Conservation (phyloP, 1,140 invertebrate genomes). For the Polyergus mexicanus region DNA sequence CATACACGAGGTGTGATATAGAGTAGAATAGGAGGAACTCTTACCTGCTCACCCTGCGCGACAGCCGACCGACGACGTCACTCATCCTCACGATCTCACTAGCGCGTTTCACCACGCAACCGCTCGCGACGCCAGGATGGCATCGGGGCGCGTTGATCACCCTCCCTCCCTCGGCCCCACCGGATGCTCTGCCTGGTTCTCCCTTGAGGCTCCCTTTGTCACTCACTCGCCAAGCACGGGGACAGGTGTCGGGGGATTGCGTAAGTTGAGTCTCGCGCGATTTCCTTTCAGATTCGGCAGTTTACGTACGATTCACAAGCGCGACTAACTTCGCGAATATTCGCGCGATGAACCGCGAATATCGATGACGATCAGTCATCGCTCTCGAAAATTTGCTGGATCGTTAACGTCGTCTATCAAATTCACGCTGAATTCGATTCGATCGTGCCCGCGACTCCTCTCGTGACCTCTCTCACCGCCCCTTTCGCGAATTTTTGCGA, state of each 20-base stretch:
- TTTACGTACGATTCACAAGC: not conserved
- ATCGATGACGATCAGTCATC: too few species aligned
- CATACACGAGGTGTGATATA: not conserved
- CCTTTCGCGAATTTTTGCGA: not conserved
- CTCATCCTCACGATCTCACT: slow-evolving; percentile 10
- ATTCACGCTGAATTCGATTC: too few species aligned
- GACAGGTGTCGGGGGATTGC: not conserved
- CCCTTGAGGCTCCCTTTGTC: not conserved
- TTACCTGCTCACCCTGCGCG: slow-evolving; percentile 29
- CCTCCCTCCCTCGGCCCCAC: not conserved
- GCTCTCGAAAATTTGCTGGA: too few species aligned
- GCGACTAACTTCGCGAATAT: not conserved
- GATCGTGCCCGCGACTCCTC: not conserved
- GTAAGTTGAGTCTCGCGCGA: not conserved
- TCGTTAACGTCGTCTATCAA: too few species aligned
- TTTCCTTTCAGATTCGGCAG: not conserved
- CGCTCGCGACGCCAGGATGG: slow-evolving; percentile 15
- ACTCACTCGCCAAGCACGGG: slow-evolving; percentile 7
- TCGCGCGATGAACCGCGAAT: not conserved
- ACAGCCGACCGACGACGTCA: not conserved
- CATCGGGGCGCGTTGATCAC: slow-evolving; percentile 29
- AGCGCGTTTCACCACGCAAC: slow-evolving; percentile 21
- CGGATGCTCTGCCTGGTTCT: not conserved
- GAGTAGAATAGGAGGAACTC: not conserved
- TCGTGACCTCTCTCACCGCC: not conserved